A percentile compares a stretch with the other conserved stretches of the same genome.
phyloP scores from a whole-genome alignment of 2,888 invertebrate genomes.

The Diplolepis rosae region DNA sequence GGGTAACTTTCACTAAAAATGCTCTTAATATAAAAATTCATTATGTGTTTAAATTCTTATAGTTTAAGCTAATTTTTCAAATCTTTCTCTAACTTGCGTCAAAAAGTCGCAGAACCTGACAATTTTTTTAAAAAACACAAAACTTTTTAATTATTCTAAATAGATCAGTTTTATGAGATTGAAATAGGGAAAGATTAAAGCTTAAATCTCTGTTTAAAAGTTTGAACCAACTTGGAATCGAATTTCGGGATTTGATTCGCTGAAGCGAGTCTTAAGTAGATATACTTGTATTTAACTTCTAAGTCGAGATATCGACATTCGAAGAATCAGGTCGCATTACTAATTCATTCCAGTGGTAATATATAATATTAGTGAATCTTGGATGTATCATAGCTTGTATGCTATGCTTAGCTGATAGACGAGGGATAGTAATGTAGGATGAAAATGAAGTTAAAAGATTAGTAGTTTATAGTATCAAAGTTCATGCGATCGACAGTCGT shows the following conservation, averaged over 20 bases:
- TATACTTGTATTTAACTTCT: conserved; percentile 8
- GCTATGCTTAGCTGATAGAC: background rate
- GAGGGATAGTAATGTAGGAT: background rate
- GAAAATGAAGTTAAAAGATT: background rate
- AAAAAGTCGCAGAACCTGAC: too few relatives aligned
- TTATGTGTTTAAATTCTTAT: too few relatives aligned
- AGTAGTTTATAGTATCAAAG: background rate
- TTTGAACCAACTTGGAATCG: background rate
- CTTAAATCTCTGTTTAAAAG: background rate
- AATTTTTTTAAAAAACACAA: too few relatives aligned
- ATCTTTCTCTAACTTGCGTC: too few relatives aligned
- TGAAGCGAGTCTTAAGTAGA: conserved; percentile 6
- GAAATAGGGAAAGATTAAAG: background rate
- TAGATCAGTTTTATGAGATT: too few relatives aligned
- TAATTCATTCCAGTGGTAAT: background rate
- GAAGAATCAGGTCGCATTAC: conserved; percentile 19
- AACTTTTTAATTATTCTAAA: too few relatives aligned
- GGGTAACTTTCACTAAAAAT: too few relatives aligned
- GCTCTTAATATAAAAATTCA: too few relatives aligned
- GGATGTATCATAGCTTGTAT: background rate
- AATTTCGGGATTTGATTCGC: background rate
- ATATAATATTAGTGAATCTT: background rate
- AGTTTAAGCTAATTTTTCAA: too few relatives aligned
- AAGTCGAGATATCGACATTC: background rate
- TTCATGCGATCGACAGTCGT: conserved; percentile 9